These are phyloP conservation scores for Notechis scutatus DNA, from an alignment of 2,113 vertebrate genomes.

Conservation along the genomic window DNA sequence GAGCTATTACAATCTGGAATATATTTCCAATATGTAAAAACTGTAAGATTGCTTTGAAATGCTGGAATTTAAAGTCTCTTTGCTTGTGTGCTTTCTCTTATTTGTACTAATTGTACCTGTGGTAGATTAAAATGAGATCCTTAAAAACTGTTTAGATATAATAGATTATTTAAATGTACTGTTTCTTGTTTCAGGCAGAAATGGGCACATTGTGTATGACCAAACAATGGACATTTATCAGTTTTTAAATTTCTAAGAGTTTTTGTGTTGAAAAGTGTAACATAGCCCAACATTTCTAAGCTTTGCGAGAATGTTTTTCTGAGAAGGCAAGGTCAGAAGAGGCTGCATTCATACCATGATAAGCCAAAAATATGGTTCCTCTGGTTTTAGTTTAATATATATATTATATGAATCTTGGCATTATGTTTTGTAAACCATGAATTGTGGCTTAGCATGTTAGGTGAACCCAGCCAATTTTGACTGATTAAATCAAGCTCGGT, in stretches of 20 bases:
- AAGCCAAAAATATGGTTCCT: neutral
- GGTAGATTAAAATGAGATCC: slow-evolving; percentile 30
- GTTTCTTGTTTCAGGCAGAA: neutral
- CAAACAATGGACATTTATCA: neutral
- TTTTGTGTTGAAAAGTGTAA: slow-evolving; percentile 7
- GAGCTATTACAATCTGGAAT: slow-evolving; percentile 5
- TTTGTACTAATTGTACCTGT: slow-evolving; percentile 29
- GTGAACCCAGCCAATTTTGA: neutral
- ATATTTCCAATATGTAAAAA: slow-evolving; percentile 28
- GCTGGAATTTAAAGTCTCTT: slow-evolving; percentile 15
- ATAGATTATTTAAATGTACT: neutral
- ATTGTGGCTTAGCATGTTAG: neutral
- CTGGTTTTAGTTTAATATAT: neutral
- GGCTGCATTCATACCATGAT: neutral
- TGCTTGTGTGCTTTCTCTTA: slow-evolving; percentile 9
- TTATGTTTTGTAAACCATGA: neutral
- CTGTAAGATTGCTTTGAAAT: slow-evolving; percentile 28
- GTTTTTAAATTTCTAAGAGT: neutral
- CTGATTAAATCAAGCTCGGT: neutral
- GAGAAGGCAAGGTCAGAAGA: neutral
- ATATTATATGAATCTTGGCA: neutral
- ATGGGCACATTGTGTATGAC: neutral
- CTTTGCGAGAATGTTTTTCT: neutral
- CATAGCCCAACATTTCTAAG: neutral
- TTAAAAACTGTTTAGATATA: neutral